phyloP scores from a whole-genome alignment of 1,140 invertebrate genomes.

The Panagrolaimus sp. region DNA sequence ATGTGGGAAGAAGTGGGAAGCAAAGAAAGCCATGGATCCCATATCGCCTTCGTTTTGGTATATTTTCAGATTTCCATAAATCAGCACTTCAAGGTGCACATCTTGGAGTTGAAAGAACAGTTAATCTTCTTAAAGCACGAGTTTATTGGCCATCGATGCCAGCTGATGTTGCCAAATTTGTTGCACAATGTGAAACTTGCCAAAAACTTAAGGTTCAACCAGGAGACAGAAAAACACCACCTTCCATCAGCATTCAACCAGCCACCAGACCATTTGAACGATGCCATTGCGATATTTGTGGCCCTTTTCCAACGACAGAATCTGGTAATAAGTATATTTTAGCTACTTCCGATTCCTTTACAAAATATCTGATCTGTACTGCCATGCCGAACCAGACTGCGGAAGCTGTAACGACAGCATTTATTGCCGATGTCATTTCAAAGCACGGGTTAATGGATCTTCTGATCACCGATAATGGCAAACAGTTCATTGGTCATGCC shows the following conservation, averaged over 20 bases:
- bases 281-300: slow-evolving; percentile 6
- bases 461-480: slow-evolving; percentile 7
- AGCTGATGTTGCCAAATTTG: neutral
- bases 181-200: neutral
- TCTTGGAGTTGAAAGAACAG: slow-evolving; percentile 19
- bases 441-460: neutral
- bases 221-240: neutral
- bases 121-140: neutral
- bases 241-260: neutral
- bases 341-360: neutral
- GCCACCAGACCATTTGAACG: slow-evolving; percentile 3
- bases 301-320: slow-evolving; percentile 3
- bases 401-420: too few relatives aligned
- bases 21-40: slow-evolving; percentile 2
- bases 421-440: neutral
- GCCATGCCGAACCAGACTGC: neutral
- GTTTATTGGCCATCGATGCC: slow-evolving; percentile 14
- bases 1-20: neutral
- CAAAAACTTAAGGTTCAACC: neutral
- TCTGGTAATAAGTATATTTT: slow-evolving; percentile 1
- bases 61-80: neutral
- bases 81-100: slow-evolving; percentile 17
- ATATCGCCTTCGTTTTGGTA: slow-evolving; percentile 1
- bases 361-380: neutral
- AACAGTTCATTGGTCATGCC: slow-evolving; percentile 4